Base-by-base conservation (phyloP, 2,888 invertebrate genomes). In the Epistrophe grossulariae region DNA sequence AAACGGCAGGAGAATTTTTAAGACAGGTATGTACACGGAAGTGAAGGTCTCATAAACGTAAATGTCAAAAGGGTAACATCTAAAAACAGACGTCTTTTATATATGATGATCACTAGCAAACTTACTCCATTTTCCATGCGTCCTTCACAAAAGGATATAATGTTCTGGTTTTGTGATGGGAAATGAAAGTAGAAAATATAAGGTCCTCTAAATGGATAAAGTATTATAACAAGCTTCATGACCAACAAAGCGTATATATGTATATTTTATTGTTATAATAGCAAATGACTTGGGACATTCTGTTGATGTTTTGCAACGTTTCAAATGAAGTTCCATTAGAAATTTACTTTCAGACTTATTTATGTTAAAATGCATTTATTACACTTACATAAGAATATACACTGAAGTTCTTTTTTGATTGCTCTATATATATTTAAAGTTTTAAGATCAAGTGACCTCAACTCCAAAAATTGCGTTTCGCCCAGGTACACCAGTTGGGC, bases 161-260 rank as follows among this genome's bases (percentile, higher is more conserved):
- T 73, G 24, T 50, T 60, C 4, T 24, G 24, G 11, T 60, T 72
- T 60, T 64, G 6, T 45, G n/a, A 45, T 55, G 52, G 28, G 45
- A 64, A 31, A 52, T 52, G 38, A 31, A 48, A 50, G 9, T 7
- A 31, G 19, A 66, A 11, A 50, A 8, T 8, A 8, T 8, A 13
- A 35, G 6, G 38, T 52, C 17, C 45, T 35, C 52, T 50, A 19
- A 31, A 45, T 6, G 7, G 13, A 50, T 7, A 9, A 28, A 7
- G n/a, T 48, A 48, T 1, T 50, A 50, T 17, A 10, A 28, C n/a
- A 17, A 45, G 9, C 8, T 28, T 19, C 28, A 43, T 43, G 28
- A 15, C 62, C 3, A 43, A 64, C 24, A 64, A 45, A 64, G 6
- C 19, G 11, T 8, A 15, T n/a, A 10, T 19, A 10, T 48, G 4